Conservation (phyloP, 2,113 vertebrate species). For the Mugil cephalus region DNA sequence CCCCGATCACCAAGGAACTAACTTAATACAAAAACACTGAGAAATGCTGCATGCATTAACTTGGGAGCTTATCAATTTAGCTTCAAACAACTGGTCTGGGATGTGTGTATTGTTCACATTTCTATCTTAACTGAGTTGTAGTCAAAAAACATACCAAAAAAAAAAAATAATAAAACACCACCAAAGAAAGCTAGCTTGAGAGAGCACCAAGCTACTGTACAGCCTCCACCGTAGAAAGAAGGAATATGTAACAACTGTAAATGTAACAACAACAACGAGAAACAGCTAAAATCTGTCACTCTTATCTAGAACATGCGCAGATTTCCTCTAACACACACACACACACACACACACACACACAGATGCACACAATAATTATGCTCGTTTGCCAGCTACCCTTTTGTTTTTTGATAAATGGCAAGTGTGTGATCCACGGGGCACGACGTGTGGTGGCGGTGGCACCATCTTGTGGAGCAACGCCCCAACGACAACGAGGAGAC, state of each 20-base stretch:
- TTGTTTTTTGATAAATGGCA: constrained; percentile 46
- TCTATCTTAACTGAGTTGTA: constrained; percentile 60
- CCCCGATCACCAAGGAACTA: constrained; percentile 36
- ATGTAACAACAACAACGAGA: constrained; percentile 65
- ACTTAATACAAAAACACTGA: constrained; percentile 56
- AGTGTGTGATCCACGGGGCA: constrained; percentile 45
- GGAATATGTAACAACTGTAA: constrained; percentile 70
- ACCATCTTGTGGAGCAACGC: constrained; percentile 49
- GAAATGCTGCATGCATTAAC: constrained; percentile 66
- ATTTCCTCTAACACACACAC: constrained; percentile 35
- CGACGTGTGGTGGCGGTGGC: constrained; percentile 45
- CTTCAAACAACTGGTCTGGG: constrained; percentile 62
- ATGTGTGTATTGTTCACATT: constrained; percentile 73
- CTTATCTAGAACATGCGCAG: constrained; percentile 52
- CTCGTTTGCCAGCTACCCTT: constrained; percentile 34
- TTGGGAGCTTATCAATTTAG: constrained; percentile 65
- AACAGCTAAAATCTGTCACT: constrained; percentile 53
- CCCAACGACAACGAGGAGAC: constrained; percentile 40
- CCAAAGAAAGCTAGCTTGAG: constrained; percentile 42
- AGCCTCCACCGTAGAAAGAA: constrained; percentile 52
- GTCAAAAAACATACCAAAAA: constrained; percentile 45
- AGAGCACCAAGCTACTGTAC: constrained; percentile 58
- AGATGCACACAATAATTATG: constrained; percentile 23
- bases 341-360: constrained; percentile 21
- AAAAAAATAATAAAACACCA: constrained; percentile 24